Evolutionary conservation across 2,888 invertebrate genomes (phyloP).

Genomic region (Mythimna pallens): DNA sequence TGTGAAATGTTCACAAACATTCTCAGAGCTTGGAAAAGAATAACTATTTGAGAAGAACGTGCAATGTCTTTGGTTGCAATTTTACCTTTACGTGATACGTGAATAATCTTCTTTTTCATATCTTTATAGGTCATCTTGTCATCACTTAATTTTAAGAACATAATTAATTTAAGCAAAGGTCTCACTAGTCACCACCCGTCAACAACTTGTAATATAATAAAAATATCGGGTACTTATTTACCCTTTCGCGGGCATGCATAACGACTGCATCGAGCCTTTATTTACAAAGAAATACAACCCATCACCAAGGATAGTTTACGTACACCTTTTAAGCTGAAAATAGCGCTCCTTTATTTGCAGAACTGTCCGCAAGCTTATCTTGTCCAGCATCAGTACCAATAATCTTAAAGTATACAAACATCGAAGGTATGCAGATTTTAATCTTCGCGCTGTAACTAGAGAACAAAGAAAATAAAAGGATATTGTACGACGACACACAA

Average conservation of each 20-base stretch:
- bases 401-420: conserved; percentile 63
- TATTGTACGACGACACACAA: conserved; percentile 44
- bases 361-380: conserved; percentile 54
- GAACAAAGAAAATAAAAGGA: conserved; percentile 66
- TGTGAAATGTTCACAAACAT: conserved; percentile 24
- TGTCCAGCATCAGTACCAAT: conserved; percentile 57
- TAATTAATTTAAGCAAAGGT: conserved; percentile 2
- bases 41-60: conserved; percentile 45
- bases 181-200: not conserved
- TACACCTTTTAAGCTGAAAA: conserved; percentile 44
- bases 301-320: conserved; percentile 29
- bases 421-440: conserved; percentile 63
- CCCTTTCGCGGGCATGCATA: conserved; percentile 25
- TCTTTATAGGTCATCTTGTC: not conserved
- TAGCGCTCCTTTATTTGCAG: conserved; percentile 43
- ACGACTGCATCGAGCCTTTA: conserved; percentile 27
- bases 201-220: conserved; percentile 32
- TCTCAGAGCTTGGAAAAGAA: conserved; percentile 38
- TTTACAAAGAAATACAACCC: conserved; percentile 43
- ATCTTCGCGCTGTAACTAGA: conserved; percentile 61
- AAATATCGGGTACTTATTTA: conserved; percentile 25
- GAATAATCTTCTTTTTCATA: conserved; percentile 1
- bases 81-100: not conserved
- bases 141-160: conserved; percentile 4
- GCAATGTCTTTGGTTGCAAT: conserved; percentile 32